A percentile compares a stretch with the other conserved stretches of the same genome.
Evolutionary conservation across 2,888 invertebrate species (phyloP).

Genomic region (Drosophila limbata): DNA sequence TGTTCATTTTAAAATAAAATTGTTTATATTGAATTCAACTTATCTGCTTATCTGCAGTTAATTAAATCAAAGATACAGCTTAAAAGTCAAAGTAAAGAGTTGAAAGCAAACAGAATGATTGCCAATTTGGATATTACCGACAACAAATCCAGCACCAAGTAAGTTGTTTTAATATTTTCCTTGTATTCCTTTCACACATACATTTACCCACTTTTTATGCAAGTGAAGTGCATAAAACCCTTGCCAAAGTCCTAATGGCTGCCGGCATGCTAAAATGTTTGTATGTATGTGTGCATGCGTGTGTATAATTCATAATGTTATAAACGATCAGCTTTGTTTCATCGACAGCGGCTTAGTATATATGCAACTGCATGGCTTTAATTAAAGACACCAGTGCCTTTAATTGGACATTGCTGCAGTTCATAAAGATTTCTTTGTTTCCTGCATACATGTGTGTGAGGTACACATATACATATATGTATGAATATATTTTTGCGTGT

Average conservation of each 20-base stretch:
- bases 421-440: conserved; percentile 29
- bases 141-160: conserved; percentile 89
- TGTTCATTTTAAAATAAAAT: conserved; percentile 43
- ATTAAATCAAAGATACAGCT: conserved; percentile 10
- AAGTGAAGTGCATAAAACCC: conserved; percentile 3
- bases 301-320: conserved; percentile 14
- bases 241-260: conserved; percentile 24
- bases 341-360: conserved; percentile 15
- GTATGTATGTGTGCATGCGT: conserved; percentile 28
- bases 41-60: conserved; percentile 1
- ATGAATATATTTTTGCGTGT: neutral
- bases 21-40: conserved; percentile 24
- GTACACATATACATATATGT: neutral
- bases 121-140: conserved; percentile 84
- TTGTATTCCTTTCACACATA: conserved; percentile 7
- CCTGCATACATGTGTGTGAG: too few species aligned
- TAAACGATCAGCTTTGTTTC: conserved; percentile 18
- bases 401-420: conserved; percentile 18
- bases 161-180: conserved; percentile 78
- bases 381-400: conserved; percentile 9
- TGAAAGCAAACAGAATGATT: conserved; percentile 71
- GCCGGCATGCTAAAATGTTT: conserved; percentile 15
- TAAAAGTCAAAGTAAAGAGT: conserved; percentile 21
- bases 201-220: conserved; percentile 1
- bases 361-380: conserved; percentile 10